Evolutionary conservation across 2,888 invertebrate species (phyloP).

Genomic region (Endomychus coccineus): DNA sequence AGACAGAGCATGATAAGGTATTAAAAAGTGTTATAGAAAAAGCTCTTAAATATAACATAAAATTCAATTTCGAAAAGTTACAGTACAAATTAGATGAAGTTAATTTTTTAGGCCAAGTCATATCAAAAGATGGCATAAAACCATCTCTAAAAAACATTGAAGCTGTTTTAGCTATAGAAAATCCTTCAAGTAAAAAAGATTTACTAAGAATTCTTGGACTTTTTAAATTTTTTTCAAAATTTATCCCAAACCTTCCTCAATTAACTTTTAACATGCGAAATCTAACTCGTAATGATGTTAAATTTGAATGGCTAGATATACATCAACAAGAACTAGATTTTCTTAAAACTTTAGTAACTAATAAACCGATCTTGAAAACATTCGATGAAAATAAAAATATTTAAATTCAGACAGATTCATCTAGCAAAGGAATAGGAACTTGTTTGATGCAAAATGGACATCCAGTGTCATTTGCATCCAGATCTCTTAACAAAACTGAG

Average conservation of each 20-base stretch:
- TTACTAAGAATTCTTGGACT: slow-evolving; percentile 19
- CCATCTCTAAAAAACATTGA: slow-evolving; percentile 15
- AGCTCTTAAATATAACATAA: slow-evolving; percentile 19
- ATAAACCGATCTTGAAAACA: slow-evolving; percentile 15
- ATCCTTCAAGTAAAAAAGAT: slow-evolving; percentile 16
- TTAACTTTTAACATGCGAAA: slow-evolving; percentile 16
- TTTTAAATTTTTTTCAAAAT: slow-evolving; percentile 21
- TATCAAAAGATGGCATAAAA: slow-evolving; percentile 15
- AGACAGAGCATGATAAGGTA: slow-evolving; percentile 19
- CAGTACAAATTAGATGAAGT: slow-evolving; percentile 18
- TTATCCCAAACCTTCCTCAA: slow-evolving; percentile 19
- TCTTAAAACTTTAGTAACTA: slow-evolving; percentile 2
- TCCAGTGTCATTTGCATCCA: slow-evolving; percentile 20
- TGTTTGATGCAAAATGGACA: slow-evolving; percentile 18
- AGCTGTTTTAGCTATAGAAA: slow-evolving; percentile 14
- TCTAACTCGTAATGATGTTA: slow-evolving; percentile 16
- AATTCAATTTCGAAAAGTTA: slow-evolving; percentile 23
- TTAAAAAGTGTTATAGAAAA: slow-evolving; percentile 15
- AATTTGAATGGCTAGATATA: slow-evolving; percentile 12
- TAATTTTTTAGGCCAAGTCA: slow-evolving; percentile 16
- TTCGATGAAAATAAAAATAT: slow-evolving; percentile 15
- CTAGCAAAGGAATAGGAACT: slow-evolving; percentile 17
- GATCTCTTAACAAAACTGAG: slow-evolving; percentile 17
- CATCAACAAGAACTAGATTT: slow-evolving; percentile 5
- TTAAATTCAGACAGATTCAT: slow-evolving; percentile 18